These are phyloP conservation scores for Phalacrocorax brasilianus DNA, from an alignment of 2,113 vertebrate genomes.

Conservation along the genomic window DNA sequence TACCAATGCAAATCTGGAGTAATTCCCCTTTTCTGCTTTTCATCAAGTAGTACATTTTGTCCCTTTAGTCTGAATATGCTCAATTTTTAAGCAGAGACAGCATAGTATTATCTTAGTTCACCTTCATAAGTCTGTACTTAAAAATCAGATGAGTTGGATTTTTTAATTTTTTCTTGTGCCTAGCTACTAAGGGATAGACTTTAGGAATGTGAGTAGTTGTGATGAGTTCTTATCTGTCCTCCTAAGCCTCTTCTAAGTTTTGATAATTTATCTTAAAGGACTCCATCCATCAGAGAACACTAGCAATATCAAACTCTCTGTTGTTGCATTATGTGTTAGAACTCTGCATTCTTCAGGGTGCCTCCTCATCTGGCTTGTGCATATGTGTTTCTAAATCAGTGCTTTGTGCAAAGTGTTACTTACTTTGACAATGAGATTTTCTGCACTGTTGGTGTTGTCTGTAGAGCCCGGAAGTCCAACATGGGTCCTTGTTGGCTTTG, in stretches of 20 bases:
- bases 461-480: slow-evolving; percentile 93
- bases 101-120: not conserved
- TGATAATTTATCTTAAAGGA: not conserved
- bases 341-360: not conserved
- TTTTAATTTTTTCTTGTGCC: not conserved
- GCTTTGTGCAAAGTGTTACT: not conserved
- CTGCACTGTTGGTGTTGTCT: slow-evolving; percentile 18
- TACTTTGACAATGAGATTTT: slow-evolving; percentile 32
- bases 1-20: not conserved
- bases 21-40: not conserved
- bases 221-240: not conserved
- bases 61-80: not conserved
- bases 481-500: slow-evolving; percentile 92
- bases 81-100: not conserved
- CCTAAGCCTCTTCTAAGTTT: not conserved
- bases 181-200: not conserved
- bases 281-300: not conserved
- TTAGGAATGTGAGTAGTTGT: not conserved
- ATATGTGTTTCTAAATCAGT: not conserved
- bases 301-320: not conserved
- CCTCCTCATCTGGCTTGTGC: not conserved
- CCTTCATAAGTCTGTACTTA: not conserved
- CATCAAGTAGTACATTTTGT: not conserved
- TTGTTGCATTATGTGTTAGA: not conserved
- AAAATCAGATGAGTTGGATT: not conserved